Evolutionary conservation across 1,140 invertebrate species (phyloP).

Genomic region (Paralvinella palmiformis): DNA sequence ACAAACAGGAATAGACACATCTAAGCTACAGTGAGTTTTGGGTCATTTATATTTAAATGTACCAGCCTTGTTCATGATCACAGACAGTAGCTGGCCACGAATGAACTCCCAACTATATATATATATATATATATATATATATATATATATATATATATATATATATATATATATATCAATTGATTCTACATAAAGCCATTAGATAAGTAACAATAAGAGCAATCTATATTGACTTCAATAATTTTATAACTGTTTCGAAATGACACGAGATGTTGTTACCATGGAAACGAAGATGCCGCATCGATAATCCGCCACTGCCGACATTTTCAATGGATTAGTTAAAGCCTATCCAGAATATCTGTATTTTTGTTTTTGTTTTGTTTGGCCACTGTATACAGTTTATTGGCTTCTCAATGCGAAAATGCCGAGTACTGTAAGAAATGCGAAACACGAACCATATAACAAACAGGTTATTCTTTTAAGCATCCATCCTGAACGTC

Average conservation of each 20-base stretch:
- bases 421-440: too few relatives aligned
- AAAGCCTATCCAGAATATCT: not conserved
- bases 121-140: not conserved
- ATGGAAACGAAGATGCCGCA: not conserved
- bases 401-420: too few relatives aligned
- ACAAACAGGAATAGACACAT: too few relatives aligned
- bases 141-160: not conserved
- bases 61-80: too few relatives aligned
- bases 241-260: not conserved
- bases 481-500: too few relatives aligned
- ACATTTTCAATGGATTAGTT: not conserved
- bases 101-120: too few relatives aligned
- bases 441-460: too few relatives aligned
- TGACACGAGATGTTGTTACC: not conserved
- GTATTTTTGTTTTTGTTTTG: not conserved
- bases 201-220: not conserved
- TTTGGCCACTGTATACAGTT: too few relatives aligned
- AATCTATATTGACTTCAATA: not conserved
- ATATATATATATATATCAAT: not conserved
- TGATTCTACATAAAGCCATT: not conserved
- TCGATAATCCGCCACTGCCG: not conserved
- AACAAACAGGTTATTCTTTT: too few relatives aligned
- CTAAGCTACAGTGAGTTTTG: too few relatives aligned
- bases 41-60: too few relatives aligned
- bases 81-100: too few relatives aligned